A percentile compares a stretch with the other conserved stretches of the same genome.
Evolutionary conservation across 2,113 vertebrate genomes (phyloP).

Genomic region (Limanda limanda): DNA sequence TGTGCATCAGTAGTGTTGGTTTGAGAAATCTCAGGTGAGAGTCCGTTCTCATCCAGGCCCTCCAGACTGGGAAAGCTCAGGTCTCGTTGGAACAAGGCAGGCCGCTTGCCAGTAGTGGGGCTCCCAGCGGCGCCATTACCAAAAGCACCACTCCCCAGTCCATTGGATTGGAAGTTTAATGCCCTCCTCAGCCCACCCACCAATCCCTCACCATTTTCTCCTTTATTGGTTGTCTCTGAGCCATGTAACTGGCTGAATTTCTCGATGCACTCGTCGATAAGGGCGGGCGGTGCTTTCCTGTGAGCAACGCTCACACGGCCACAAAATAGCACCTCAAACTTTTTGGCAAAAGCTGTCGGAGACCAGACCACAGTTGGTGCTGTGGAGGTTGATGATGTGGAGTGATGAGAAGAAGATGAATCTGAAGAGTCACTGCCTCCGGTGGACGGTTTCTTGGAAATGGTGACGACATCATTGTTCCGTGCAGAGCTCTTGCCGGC

Average conservation of each 20-base stretch:
- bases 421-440: constrained; percentile 80
- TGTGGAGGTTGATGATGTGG: constrained; percentile 54
- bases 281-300: constrained; percentile 94
- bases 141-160: constrained; percentile 13
- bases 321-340: constrained; percentile 97
- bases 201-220: constrained; percentile 31
- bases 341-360: constrained; percentile 91
- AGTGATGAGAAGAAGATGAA: constrained; percentile 71
- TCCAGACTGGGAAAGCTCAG: constrained; percentile 85
- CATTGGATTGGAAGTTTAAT: constrained; percentile 78
- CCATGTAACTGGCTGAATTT: constrained; percentile 88
- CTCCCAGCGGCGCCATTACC: constrained; percentile 71
- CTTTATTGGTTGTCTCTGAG: constrained; percentile 46
- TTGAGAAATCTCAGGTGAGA: constrained; percentile 86
- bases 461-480: constrained; percentile 83
- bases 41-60: constrained; percentile 90
- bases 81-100: constrained; percentile 86
- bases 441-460: constrained; percentile 66
- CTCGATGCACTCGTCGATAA: constrained; percentile 98
- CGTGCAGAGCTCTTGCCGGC: constrained; percentile 92
- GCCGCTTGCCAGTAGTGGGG: constrained; percentile 74
- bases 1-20: constrained; percentile 66
- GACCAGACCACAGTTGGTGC: constrained; percentile 69
- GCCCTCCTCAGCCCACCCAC: constrained; percentile 63
- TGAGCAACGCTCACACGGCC: constrained; percentile 93